A percentile compares a stretch with the other conserved stretches of the same genome.
These are phyloP conservation scores for Herpetotheres cachinnans DNA, from an alignment of 2,113 vertebrate species.

Conservation along the genomic window DNA sequence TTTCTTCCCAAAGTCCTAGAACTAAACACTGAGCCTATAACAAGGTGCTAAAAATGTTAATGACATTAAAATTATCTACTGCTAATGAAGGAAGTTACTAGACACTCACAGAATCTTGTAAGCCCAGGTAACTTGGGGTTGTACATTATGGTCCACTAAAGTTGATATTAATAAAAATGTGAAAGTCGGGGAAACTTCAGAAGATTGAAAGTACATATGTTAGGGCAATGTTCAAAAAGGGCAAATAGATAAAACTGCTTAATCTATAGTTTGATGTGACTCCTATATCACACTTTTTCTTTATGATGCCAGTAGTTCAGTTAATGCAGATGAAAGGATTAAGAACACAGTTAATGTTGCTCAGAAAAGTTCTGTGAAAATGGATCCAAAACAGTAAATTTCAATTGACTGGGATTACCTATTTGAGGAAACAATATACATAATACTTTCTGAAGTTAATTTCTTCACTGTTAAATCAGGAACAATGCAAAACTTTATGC, in stretches of 20 bases:
- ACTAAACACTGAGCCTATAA: not conserved
- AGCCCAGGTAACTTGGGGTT: not conserved
- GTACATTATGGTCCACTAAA: not conserved
- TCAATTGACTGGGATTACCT: not conserved
- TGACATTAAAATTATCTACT: not conserved
- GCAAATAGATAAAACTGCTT: not conserved
- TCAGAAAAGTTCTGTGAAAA: not conserved
- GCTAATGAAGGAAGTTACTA: not conserved
- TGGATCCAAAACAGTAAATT: not conserved
- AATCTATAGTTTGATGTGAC: not conserved
- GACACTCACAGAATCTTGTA: not conserved
- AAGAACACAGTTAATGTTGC: not conserved
- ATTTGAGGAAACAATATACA: not conserved
- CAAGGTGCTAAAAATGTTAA: not conserved
- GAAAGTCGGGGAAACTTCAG: not conserved
- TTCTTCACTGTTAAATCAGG: not conserved
- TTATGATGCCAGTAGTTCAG: not conserved
- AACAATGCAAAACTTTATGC: not conserved
- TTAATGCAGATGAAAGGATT: not conserved
- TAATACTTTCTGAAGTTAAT: not conserved
- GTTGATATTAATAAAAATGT: not conserved
- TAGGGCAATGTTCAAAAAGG: not conserved
- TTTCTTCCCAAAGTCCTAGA: not conserved
- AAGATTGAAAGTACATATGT: not conserved
- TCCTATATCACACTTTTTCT: not conserved